Evolutionary conservation across 2,888 invertebrate species (phyloP).

Genomic region (Galerucella calmariensis): DNA sequence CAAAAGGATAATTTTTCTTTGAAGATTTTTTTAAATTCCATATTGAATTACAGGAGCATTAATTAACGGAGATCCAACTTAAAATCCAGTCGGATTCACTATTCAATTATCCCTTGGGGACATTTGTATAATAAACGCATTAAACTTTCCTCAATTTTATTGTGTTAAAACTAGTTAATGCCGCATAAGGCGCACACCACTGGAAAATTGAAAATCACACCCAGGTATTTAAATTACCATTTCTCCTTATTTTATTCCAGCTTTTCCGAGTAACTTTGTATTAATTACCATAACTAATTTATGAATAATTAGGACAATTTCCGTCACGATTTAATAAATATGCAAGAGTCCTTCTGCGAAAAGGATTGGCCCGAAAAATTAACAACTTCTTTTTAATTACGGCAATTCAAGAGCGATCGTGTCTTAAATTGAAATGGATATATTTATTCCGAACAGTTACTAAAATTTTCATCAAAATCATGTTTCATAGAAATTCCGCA

Average conservation of each 20-base stretch:
- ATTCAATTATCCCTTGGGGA: conserved; percentile 10
- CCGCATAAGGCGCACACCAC: conserved; percentile 17
- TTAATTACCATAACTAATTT: conserved; percentile 55
- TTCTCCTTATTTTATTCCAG: conserved; percentile 45
- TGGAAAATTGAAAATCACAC: conserved; percentile 45
- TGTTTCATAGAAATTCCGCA: too few species aligned
- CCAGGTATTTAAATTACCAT: conserved; percentile 52
- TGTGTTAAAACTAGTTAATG: conserved; percentile 9
- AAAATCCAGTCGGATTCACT: too few species aligned
- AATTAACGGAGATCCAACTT: too few species aligned
- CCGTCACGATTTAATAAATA: conserved; percentile 51
- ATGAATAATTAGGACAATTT: conserved; percentile 51
- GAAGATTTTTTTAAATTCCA: too few species aligned
- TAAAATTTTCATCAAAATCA: too few species aligned
- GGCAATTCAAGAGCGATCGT: not conserved
- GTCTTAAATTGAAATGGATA: too few species aligned
- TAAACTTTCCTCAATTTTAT: conserved; percentile 18
- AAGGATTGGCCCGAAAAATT: conserved; percentile 1
- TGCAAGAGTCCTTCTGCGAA: conserved; percentile 43
- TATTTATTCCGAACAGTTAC: too few species aligned
- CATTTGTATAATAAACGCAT: conserved; percentile 24
- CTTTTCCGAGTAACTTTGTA: conserved; percentile 48
- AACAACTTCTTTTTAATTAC: conserved; percentile 16
- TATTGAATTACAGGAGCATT: too few species aligned
- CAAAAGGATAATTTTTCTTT: too few species aligned